A percentile compares a stretch with the other conserved stretches of the same genome.
Conservation (phyloP, 1,140 invertebrate species). For the Nautilus pompilius region DNA sequence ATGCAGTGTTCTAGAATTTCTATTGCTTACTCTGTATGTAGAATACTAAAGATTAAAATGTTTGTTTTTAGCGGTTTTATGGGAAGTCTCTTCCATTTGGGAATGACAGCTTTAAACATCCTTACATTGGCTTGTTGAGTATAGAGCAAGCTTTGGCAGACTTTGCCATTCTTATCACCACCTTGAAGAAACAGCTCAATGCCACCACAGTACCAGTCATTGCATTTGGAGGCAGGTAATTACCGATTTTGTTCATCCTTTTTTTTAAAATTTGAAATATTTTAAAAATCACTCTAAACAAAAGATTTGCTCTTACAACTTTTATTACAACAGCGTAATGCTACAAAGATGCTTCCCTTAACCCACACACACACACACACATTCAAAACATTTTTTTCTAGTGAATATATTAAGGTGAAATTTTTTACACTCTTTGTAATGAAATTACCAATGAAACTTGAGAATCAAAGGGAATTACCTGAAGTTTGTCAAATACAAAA, state of each 20-base stretch:
- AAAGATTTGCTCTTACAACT: no score
- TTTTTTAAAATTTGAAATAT: no score
- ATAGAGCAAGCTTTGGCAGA: constrained; percentile 90
- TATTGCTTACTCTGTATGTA: background rate
- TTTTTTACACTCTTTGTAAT: no score
- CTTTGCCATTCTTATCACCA: constrained; percentile 76
- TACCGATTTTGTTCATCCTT: background rate
- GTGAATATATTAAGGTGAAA: no score
- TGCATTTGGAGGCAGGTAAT: constrained; percentile 74
- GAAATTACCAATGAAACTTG: no score
- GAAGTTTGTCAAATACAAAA: no score
- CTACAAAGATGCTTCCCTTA: no score
- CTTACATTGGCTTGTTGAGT: constrained; percentile 79
- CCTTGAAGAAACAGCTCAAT: constrained; percentile 58
- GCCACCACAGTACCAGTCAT: constrained; percentile 70
- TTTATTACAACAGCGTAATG: no score
- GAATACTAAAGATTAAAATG: background rate
- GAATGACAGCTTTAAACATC: constrained; percentile 60
- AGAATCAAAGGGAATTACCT: no score
- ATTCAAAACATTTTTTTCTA: no score
- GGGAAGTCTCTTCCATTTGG: constrained; percentile 83
- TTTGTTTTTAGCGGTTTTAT: constrained; percentile 71
- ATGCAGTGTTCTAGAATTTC: background rate
- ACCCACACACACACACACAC: no score
- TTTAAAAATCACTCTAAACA: no score